A percentile compares a stretch with the other conserved stretches of the same genome.
phyloP scores from a whole-genome alignment of 64 coral and sea anemone species.

The Porites lutea region DNA sequence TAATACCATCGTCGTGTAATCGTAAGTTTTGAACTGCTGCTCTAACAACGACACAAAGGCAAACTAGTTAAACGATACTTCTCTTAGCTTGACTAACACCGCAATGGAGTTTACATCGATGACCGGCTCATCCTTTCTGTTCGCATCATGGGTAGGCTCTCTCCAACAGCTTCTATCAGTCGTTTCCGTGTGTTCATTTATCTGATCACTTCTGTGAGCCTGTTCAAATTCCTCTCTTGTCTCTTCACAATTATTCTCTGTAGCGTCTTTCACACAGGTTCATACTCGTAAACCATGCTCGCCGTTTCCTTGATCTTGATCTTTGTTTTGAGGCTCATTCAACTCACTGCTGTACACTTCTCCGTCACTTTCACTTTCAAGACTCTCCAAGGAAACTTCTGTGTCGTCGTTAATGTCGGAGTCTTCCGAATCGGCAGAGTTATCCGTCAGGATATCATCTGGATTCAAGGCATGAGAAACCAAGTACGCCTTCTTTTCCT shows the following conservation, averaged over 20 bases:
- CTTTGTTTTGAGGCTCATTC: neutral
- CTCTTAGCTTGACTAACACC: slow-evolving; percentile 19
- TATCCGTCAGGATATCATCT: neutral
- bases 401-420: slow-evolving; percentile 5
- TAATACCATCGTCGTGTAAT: slow-evolving; percentile 44
- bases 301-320: neutral
- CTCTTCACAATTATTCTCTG: neutral
- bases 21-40: slow-evolving; percentile 32
- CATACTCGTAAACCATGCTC: neutral
- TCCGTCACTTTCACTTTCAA: slow-evolving; percentile 12
- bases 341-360: neutral
- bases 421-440: slow-evolving; percentile 8
- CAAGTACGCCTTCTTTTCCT: slow-evolving; percentile 24
- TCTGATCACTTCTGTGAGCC: neutral
- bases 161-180: neutral
- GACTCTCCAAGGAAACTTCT: slow-evolving; percentile 25
- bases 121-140: neutral
- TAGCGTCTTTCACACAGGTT: too few species aligned
- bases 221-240: slow-evolving; percentile 1
- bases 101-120: slow-evolving; percentile 11
- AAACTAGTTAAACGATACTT: slow-evolving; percentile 75
- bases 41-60: slow-evolving; percentile 48
- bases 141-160: neutral
- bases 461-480: slow-evolving; percentile 13
- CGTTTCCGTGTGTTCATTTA: neutral